Base-by-base conservation (phyloP, 2,113 vertebrate genomes). In the Cariama cristata region DNA sequence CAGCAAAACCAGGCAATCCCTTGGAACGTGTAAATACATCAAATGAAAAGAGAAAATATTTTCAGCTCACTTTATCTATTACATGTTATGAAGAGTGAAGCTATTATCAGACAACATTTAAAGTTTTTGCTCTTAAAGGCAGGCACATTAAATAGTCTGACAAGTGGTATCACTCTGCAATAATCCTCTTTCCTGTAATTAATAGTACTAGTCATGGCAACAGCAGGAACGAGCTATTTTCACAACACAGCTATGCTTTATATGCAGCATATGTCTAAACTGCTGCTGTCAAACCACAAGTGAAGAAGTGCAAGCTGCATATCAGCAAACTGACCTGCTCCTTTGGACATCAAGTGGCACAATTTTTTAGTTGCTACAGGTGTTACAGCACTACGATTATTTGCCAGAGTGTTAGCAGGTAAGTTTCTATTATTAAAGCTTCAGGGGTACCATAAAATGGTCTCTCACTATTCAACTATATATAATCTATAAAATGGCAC, bases 101-200 rank as follows among this genome's bases (percentile, higher is more conserved):
- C 73, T 49, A 45, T 49, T 88, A 91, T 49, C 77, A 85, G 87
- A 56, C 49, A 88, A 75, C 53, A 60, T 15, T 75, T 8, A 71
- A 67, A 6, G 69, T 60, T 68, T 87, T 56, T 64, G 77, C 58
- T 85, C 40, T 44, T 44, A 49, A 47, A 93, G 52, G 49, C 53
- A 84, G 68, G 56, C 53, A 85, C 69, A 49, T 79, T 86, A 93
- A 92, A 81, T 74, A 91, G 95, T 15, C 91, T 89, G 83, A 88
- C 83, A 96, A 89, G 58, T 15, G 45, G 5, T 24, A 92, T 35
- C 83, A 87, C 83, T 81, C 60, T 73, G 66, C 76, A 94, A 68
- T 60, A 97, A 96, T 50, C 64, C 88, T 64, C 83, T 56, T 96
- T 88, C 64, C 94, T 89, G 73, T 81, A 79, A 86, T 94, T 91